These are phyloP conservation scores for Dallia pectoralis DNA, from an alignment of 2,797 vertebrate genomes.

Conservation along the genomic window DNA sequence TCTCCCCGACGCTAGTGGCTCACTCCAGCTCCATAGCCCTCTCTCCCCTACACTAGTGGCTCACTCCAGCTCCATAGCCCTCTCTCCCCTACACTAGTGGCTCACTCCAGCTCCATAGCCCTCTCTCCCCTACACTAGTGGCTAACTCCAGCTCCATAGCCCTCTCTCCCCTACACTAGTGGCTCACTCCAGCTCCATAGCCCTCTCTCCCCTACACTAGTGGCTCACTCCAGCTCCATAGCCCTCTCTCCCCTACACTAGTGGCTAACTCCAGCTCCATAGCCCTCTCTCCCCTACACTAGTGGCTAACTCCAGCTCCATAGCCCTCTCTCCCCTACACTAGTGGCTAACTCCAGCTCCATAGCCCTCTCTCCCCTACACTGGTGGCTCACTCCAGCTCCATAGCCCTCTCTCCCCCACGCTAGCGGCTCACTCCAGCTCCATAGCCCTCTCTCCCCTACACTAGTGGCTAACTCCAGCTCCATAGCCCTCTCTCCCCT, in stretches of 20 bases:
- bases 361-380: background rate
- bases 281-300: background rate
- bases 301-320: conserved; percentile 3
- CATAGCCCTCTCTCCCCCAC: background rate
- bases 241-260: background rate
- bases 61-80: background rate
- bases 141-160: background rate
- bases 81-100: too few species aligned
- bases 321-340: background rate
- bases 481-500: background rate
- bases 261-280: background rate
- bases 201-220: background rate
- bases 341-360: too few species aligned
- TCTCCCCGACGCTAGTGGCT: too few species aligned
- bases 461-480: background rate
- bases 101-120: background rate
- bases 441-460: background rate
- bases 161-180: background rate
- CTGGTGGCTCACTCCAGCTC: too few species aligned
- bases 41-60: background rate
- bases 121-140: background rate
- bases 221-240: too few species aligned
- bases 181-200: too few species aligned
- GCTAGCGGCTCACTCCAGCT: background rate
- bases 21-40: background rate